Evolutionary conservation across 2,888 invertebrate species (phyloP), one percentile per base, ranked within the genome.

Genomic region (Ectropis crepuscularia): DNA sequence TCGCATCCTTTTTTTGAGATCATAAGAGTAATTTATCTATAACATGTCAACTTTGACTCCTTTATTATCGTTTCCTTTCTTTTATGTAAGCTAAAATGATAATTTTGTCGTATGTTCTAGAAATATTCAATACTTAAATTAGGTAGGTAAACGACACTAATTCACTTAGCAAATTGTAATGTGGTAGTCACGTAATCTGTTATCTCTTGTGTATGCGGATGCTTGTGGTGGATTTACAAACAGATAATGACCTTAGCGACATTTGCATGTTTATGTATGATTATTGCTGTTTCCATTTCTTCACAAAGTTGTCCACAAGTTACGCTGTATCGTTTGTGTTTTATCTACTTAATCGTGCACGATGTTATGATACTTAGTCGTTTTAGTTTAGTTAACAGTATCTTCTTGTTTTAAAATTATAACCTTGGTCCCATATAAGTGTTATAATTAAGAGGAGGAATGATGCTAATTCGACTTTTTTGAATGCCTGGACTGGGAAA

Each of bases 161-260:
- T 61, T 61, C 43, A 54, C 16, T 43, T 45, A 41, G 39, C 36
- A 51, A 55, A 57, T 53, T 45, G 53, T 61, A 49, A 53, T 65
- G 50, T 57, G 43, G 54, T 43, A 46, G 49, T 54, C 51, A 53
- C 54, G 53, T 60, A 58, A 60, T 65, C 38, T 61, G 50, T 64
- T 67, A 65, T 68, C 57, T 55, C 12, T 6, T 58, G 43, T 64
- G 39, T 61, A 57, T 53, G 53, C 63, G 68, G 61, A 64, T 64
- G 64, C 59, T 63, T 53, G 59, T 41, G 54, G 45, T 50, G 54
- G 46, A 58, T 53, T 6, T 71, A 73, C 74, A 73, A 73, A 76
- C 73, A 74, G 73, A 74, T 74, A 75, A 73, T 73, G 68, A 72
- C 67, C 71, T 74, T 71, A 65, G 59, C 57, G 73, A 75, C 75